Evolutionary conservation across 1,140 invertebrate species (phyloP), one percentile per base, ranked within the genome.

Genomic region (Drosophila pachea): DNA sequence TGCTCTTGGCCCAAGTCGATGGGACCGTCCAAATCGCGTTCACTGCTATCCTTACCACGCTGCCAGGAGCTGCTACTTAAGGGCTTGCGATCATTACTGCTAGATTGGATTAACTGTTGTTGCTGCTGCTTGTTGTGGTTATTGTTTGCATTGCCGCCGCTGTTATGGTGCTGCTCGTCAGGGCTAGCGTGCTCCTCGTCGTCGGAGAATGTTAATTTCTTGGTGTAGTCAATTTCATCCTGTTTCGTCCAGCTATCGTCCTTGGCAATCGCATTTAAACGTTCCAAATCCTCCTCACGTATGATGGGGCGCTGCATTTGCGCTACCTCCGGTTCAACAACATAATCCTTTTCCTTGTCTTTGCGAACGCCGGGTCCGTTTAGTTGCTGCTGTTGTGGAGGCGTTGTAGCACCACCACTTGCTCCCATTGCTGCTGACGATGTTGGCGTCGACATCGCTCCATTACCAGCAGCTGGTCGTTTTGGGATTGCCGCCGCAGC

Each of bases 151-250:
- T 22, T 22, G 3, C 22, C 60, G 56, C 16, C 16, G 73, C 52
- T 84, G 56, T 29, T 75, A 62, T 71, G 72, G 32, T 69, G 73
- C 12, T 63, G 55, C 35, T 93, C 91, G 68, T 90, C 78, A 40
- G 73, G 76, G 32, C 92, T 91, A 7, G 90, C 87, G 7, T 70
- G 68, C 62, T 70, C 68, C 90, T 98, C 97, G 75, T 97, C 97
- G 91, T 98, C 97, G 88, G 96, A 97, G 90, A 98, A 98, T 64
- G 95, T 94, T 70, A 98, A 91, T 90, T 97, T 97, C 91, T 97
- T 96, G 91, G 97, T 97, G 89, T 98, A 98, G 91, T 98, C 97
- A 87, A 98, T 96, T 88, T 97, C 96, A 89, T 97, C 96, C 69
- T 97, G 94, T 68, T 94, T 93, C 29, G 95, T 95, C 97, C 97